These are phyloP conservation scores for Herpailurus yagouaroundi DNA, from an alignment of 2,113 vertebrate species.

Conservation along the genomic window DNA sequence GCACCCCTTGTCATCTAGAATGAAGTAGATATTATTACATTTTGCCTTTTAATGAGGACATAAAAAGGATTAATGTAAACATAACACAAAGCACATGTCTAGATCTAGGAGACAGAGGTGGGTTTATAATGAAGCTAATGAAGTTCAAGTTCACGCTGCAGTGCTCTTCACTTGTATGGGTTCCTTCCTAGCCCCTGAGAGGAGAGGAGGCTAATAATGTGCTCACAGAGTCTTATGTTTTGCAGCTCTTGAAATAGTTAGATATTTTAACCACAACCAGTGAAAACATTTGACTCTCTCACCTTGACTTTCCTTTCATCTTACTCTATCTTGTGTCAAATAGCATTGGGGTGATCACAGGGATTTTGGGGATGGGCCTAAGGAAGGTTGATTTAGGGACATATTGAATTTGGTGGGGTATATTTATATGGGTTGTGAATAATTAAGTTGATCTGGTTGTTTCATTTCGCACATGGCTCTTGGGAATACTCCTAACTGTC, in stretches of 20 bases:
- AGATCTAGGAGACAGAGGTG: not conserved
- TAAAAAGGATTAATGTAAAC: not conserved
- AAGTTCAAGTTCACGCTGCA: not conserved
- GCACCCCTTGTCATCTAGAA: not conserved
- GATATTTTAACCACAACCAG: not conserved
- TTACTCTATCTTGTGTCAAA: not conserved
- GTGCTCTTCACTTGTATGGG: not conserved
- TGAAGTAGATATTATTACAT: not conserved
- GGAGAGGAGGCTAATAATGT: not conserved
- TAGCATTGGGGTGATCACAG: not conserved
- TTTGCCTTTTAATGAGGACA: not conserved
- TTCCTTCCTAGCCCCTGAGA: not conserved
- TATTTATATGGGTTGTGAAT: not conserved
- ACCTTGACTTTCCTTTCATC: not conserved
- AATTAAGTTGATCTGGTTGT: not conserved
- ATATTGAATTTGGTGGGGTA: not conserved
- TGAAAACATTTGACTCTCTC: not conserved
- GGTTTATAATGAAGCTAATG: not conserved
- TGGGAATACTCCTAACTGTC: not conserved
- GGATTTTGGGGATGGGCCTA: not conserved
- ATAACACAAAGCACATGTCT: not conserved
- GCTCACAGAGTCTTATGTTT: not conserved
- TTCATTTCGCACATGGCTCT: not conserved
- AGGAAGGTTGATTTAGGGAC: not conserved
- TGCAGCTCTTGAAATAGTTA: not conserved